Evolutionary conservation across 2,888 invertebrate species (phyloP).

Genomic region (Lepetodrilus schrolli): DNA sequence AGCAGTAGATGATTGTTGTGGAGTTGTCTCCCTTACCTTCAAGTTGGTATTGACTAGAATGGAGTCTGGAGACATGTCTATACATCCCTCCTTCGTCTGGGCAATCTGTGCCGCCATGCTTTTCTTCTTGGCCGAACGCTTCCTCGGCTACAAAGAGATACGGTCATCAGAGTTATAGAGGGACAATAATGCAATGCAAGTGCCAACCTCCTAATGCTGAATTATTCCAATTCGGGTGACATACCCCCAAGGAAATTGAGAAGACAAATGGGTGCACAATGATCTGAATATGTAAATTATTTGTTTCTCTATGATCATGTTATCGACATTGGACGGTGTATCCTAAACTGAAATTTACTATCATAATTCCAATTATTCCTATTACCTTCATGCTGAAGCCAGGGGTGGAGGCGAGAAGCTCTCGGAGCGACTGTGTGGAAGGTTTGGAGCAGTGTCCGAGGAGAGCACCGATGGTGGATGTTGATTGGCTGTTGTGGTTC

Average conservation of each 20-base stretch:
- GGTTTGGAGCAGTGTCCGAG: neutral
- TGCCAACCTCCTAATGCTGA: too few relatives aligned
- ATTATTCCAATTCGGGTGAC: too few relatives aligned
- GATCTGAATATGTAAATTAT: too few relatives aligned
- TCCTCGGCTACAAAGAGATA: too few relatives aligned
- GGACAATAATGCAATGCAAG: too few relatives aligned
- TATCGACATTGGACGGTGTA: too few relatives aligned
- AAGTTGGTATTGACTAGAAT: conserved; percentile 94
- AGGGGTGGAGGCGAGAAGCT: conserved; percentile 65
- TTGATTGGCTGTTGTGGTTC: neutral
- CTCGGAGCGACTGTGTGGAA: conserved; percentile 55
- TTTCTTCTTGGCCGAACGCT: conserved; percentile 65
- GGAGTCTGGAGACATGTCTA: conserved; percentile 95
- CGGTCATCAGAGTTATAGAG: too few relatives aligned
- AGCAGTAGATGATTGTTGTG: too few relatives aligned
- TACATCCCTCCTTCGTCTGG: conserved; percentile 93
- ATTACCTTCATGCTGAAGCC: conserved; percentile 69
- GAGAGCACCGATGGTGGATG: neutral
- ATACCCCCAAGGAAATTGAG: too few relatives aligned
- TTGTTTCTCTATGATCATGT: too few relatives aligned
- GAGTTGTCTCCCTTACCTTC: conserved; percentile 73
- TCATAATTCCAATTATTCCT: neutral
- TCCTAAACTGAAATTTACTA: too few relatives aligned
- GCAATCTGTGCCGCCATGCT: conserved; percentile 89
- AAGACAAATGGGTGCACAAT: too few relatives aligned